Percentiles rank a stretch among this genome's conserved stretches.
Evolutionary conservation across 1,140 invertebrate species (phyloP).

Genomic region (Aphelenchoides avenae): DNA sequence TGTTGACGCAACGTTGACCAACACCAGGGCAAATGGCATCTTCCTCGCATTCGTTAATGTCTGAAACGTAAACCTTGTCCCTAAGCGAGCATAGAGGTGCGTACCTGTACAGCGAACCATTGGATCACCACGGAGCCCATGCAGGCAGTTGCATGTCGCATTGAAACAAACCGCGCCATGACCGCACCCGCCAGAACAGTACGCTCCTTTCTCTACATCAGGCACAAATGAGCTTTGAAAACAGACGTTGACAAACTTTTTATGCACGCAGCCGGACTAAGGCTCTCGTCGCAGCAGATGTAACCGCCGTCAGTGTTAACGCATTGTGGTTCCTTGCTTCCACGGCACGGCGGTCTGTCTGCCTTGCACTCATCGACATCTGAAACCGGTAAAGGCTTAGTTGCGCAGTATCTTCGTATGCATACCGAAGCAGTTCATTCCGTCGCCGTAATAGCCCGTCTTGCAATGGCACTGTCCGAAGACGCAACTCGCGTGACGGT

Average conservation of each 20-base stretch:
- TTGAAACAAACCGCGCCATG: constrained; percentile 42
- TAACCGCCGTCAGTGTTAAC: constrained; percentile 50
- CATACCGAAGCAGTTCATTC: constrained; percentile 39
- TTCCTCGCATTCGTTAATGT: constrained; percentile 50
- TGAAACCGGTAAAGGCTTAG: constrained; percentile 28
- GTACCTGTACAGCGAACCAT: constrained; percentile 34
- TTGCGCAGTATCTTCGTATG: constrained; percentile 3
- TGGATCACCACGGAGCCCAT: constrained; percentile 42
- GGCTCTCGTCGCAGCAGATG: constrained; percentile 43
- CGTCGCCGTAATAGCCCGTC: constrained; percentile 48
- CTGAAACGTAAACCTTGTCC: constrained; percentile 22
- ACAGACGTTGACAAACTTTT: constrained; percentile 20
- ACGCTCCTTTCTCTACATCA: constrained; percentile 47
- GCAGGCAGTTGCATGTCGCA: constrained; percentile 40
- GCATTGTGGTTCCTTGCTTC: constrained; percentile 27
- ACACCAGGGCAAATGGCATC: constrained; percentile 41
- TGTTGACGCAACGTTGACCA: constrained; percentile 46
- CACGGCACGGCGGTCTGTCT: constrained; percentile 27
- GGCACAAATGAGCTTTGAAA: too few relatives aligned
- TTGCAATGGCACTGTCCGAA: constrained; percentile 43
- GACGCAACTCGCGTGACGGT: constrained; percentile 45
- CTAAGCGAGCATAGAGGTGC: constrained; percentile 3
- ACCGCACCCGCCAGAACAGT: constrained; percentile 49
- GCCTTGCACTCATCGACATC: constrained; percentile 50
- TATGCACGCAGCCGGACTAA: constrained; percentile 32